phyloP scores from a whole-genome alignment of 2,797 vertebrate species.

The Benthosema pterotum region DNA sequence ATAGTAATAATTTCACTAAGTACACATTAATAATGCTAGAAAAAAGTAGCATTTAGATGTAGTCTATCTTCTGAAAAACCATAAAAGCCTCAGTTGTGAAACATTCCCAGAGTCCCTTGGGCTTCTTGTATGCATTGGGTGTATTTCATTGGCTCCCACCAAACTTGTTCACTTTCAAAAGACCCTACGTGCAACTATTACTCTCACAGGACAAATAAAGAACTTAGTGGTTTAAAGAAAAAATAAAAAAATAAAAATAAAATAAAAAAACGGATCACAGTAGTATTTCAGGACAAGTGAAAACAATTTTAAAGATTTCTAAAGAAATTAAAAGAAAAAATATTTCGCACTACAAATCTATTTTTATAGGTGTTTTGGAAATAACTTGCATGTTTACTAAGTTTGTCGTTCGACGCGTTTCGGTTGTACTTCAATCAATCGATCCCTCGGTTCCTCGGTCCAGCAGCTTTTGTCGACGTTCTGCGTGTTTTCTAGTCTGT shows the following conservation, averaged over 20 bases:
- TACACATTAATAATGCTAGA: constrained; percentile 48
- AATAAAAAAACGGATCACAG: constrained; percentile 54
- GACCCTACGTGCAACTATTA: constrained; percentile 68
- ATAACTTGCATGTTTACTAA: constrained; percentile 83
- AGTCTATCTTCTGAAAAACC: constrained; percentile 83
- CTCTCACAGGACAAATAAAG: constrained; percentile 69
- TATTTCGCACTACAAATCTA: constrained; percentile 88
- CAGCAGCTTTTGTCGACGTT: constrained; percentile 66
- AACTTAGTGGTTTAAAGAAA: constrained; percentile 54
- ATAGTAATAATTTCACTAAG: constrained; percentile 41
- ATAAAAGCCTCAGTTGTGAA: constrained; percentile 88
- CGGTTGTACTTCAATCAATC: constrained; percentile 63
- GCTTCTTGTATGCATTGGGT: constrained; percentile 95
- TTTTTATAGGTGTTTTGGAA: constrained; percentile 89
- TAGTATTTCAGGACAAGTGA: constrained; percentile 79
- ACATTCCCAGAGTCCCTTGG: constrained; percentile 96
- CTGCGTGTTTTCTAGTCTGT: constrained; percentile 71
- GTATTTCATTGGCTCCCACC: constrained; percentile 98
- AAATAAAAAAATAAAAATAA: constrained; percentile 41
- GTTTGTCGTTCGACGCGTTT: constrained; percentile 70
- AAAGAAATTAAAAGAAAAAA: constrained; percentile 84
- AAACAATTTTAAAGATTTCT: constrained; percentile 84
- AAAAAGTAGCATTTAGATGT: constrained; percentile 86
- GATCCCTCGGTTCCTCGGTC: constrained; percentile 62
- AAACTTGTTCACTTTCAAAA: constrained; percentile 79